Conservation (phyloP, 2,888 invertebrate genomes). For the Drosophila longiperda region DNA sequence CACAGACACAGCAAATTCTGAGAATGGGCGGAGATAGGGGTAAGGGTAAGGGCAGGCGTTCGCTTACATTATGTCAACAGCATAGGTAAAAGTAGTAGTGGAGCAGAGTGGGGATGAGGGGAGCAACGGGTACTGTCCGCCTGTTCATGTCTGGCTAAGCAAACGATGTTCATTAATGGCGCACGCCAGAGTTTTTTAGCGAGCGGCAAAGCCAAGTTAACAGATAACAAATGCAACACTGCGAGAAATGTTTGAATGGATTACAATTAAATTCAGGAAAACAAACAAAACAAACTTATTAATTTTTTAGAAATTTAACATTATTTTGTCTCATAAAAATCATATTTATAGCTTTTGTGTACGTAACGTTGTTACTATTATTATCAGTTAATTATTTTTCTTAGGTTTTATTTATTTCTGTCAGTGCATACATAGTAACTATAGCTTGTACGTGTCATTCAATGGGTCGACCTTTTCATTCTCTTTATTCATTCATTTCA, state of each 20-base stretch:
- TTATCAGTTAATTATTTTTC: neutral
- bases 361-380: neutral
- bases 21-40: neutral
- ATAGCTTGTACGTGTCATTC: constrained; percentile 48
- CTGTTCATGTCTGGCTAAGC: constrained; percentile 72
- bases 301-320: neutral
- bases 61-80: constrained; percentile 77
- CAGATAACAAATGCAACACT: constrained; percentile 66
- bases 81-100: constrained; percentile 51
- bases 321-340: neutral
- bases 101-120: neutral
- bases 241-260: constrained; percentile 19
- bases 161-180: constrained; percentile 76
- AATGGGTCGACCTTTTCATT: constrained; percentile 63
- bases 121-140: constrained; percentile 8
- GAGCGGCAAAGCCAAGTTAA: constrained; percentile 67
- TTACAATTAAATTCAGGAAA: neutral
- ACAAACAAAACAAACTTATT: neutral
- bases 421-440: constrained; percentile 45
- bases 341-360: neutral
- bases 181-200: constrained; percentile 70
- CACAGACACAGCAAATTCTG: constrained; percentile 23
- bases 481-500: constrained; percentile 52
- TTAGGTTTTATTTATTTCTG: neutral
- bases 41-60: neutral